Evolutionary conservation across 2,797 vertebrate species (phyloP).

Genomic region (Rallus crepitans): DNA sequence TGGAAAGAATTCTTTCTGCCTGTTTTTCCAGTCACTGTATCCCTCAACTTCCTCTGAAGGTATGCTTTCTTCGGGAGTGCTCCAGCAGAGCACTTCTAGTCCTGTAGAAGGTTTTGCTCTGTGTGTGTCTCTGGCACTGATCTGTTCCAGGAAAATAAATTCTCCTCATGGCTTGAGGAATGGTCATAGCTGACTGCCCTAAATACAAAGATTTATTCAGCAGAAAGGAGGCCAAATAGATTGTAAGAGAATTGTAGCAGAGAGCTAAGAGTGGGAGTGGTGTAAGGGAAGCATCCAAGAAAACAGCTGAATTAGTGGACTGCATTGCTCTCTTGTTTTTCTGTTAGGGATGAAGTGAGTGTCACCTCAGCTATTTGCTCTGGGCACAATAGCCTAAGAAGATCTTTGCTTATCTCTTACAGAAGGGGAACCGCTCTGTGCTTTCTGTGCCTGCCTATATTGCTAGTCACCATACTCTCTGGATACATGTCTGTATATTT

Average conservation of each 20-base stretch:
- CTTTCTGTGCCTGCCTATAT: not conserved
- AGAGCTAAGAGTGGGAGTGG: not conserved
- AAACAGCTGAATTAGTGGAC: not conserved
- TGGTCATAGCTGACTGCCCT: not conserved
- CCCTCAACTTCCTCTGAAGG: not conserved
- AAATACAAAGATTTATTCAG: not conserved
- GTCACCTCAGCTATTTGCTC: not conserved
- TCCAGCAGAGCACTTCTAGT: not conserved
- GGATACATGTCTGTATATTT: not conserved
- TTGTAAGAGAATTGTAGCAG: not conserved
- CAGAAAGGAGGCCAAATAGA: not conserved
- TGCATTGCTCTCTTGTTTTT: not conserved
- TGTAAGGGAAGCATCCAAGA: not conserved
- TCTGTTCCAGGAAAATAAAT: not conserved
- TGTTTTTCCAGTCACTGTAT: not conserved
- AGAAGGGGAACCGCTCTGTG: not conserved
- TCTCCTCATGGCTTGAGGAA: not conserved
- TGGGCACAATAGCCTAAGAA: not conserved
- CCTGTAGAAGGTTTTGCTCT: not conserved
- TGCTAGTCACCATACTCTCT: not conserved
- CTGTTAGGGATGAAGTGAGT: not conserved
- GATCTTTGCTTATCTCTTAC: not conserved
- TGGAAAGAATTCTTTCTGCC: not conserved
- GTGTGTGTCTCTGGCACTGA: not conserved
- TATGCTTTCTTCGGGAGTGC: not conserved